Base-by-base conservation (phyloP, 2,113 vertebrate genomes). In the Aix galericulata region DNA sequence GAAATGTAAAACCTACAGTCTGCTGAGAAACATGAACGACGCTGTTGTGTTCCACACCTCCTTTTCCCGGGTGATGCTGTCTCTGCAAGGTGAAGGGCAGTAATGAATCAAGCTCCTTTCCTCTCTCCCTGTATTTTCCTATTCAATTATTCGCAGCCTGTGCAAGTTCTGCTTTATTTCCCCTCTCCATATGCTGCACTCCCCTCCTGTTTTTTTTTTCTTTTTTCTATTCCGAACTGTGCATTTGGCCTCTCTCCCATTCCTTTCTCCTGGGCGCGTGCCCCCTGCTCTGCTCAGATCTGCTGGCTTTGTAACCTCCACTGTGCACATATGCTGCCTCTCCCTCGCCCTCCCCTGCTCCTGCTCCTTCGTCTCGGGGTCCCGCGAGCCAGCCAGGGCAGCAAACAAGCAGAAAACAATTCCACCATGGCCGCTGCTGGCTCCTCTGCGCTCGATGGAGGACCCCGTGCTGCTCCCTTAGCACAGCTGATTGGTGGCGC, bases 301-400 rank as follows among this genome's bases (percentile, higher is more conserved):
- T 96, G 96, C 95, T 87, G 89, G 38, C 93, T 96, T 93, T 96
- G 93, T 95, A 94, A 82, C 71, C 88, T 92, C 92, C 4, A 13
- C 91, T 93, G 94, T 73, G 92, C 96, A 95, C 96, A 96, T 94
- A 96, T 95, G 94, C 86, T 85, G 86, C 80, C 74, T 93, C 92
- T 75, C 29, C 60, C 79, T 88, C 82, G 79, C 55, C 81, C 84
- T 89, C 53, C 55, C 40, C 82, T 44, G 60, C 85, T 94, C 58
- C 88, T 82, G 81, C 64, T 16, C 3, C 40, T 74, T 94, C 56
- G 46, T 93, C 80, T 83, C 60, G 40, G 40, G 38, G 88, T 32
- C 26, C 68, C 44, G 25, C 20, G 42, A 60, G 77, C 52, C 83
- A 73, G 89, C 48, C 73, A 69, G 80, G n/a, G 62, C 78, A 9